phyloP scores from a whole-genome alignment of 2,888 invertebrate species.

The Drosophila koepferae region DNA sequence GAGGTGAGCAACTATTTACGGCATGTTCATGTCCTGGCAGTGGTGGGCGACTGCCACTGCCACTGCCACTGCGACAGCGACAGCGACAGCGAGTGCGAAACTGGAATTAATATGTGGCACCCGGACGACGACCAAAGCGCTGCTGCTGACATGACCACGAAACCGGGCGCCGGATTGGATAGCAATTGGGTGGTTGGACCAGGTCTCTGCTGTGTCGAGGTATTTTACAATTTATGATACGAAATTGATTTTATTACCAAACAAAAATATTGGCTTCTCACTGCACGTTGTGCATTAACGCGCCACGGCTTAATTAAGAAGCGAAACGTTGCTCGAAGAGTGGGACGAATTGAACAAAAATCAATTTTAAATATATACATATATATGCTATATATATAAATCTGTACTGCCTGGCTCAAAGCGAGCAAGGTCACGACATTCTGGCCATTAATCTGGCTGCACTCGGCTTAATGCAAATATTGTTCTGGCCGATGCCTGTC shows the following conservation, averaged over 20 bases:
- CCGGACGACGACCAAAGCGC: slow-evolving; percentile 60
- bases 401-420: no score
- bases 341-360: background rate
- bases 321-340: background rate
- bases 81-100: slow-evolving; percentile 83
- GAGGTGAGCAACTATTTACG: slow-evolving; percentile 77
- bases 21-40: slow-evolving; percentile 66
- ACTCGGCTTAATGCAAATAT: slow-evolving; percentile 38
- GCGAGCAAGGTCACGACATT: slow-evolving; percentile 44
- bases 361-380: no score
- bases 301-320: slow-evolving; percentile 63
- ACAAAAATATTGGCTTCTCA: slow-evolving; percentile 67
- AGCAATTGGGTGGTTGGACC: slow-evolving; percentile 5
- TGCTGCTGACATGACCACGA: slow-evolving; percentile 52
- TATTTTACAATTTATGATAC: slow-evolving; percentile 70
- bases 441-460: background rate
- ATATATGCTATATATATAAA: no score
- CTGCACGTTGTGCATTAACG: slow-evolving; percentile 42
- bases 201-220: slow-evolving; percentile 11
- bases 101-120: slow-evolving; percentile 83
- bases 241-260: slow-evolving; percentile 79
- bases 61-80: no score
- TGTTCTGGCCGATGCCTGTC: slow-evolving; percentile 4
- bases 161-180: slow-evolving; percentile 36
- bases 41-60: slow-evolving; percentile 51